phyloP scores from a whole-genome alignment of 2,113 vertebrate genomes.

The Neofelis nebulosa region DNA sequence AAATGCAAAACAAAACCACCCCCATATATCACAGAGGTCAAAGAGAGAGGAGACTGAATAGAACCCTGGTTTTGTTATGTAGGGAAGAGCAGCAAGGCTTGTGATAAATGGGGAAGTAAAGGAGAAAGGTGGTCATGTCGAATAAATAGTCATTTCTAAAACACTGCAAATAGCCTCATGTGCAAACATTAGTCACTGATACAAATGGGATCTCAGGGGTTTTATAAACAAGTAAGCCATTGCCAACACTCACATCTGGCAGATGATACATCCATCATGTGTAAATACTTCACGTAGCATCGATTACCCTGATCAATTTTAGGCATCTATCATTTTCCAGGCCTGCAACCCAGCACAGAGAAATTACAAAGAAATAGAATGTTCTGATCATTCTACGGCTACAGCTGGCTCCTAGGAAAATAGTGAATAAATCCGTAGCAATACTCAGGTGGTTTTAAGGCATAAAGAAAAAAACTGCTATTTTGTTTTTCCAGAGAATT shows the following conservation, averaged over 20 bases:
- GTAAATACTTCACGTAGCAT: constrained; percentile 73
- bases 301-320: constrained; percentile 78
- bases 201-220: constrained; percentile 72
- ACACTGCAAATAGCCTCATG: constrained; percentile 33
- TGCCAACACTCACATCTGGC: constrained; percentile 65
- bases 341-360: constrained; percentile 25
- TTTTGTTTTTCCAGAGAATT: constrained; percentile 49
- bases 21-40: constrained; percentile 53
- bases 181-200: constrained; percentile 72
- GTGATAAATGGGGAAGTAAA: constrained; percentile 62
- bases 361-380: constrained; percentile 67
- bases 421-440: constrained; percentile 37
- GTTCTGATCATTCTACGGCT: neutral
- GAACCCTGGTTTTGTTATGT: constrained; percentile 57
- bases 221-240: constrained; percentile 72
- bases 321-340: constrained; percentile 74
- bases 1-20: constrained; percentile 60
- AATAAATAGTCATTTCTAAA: constrained; percentile 67
- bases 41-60: constrained; percentile 61
- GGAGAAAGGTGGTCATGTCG: constrained; percentile 52
- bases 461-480: neutral
- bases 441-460: constrained; percentile 13
- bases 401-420: constrained; percentile 31
- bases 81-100: constrained; percentile 45
- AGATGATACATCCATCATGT: constrained; percentile 69